Base-by-base conservation (phyloP, 2,113 vertebrate genomes). In the Coptodon rendalli region DNA sequence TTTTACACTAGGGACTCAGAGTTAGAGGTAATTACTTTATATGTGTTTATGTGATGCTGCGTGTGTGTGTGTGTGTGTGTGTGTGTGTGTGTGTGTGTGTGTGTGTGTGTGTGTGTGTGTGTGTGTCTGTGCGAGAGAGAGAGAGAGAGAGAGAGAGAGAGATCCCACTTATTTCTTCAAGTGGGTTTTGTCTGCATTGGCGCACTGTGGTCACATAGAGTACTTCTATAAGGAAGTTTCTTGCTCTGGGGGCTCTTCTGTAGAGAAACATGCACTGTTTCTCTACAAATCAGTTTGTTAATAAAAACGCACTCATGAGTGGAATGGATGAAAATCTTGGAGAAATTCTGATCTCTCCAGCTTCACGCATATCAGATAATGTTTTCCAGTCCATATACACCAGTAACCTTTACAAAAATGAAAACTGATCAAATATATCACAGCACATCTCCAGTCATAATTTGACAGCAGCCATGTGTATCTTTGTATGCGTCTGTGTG, bases 211-310 rank as follows among this genome's bases (percentile, higher is more conserved):
- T 40, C 53, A 40, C 71, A 80, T 8, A n/a, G 5, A 83, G 81
- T 29, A 68, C 85, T 61, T 90, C 6, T 31, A 22, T 66, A n/a
- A 82, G 50, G 31, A 91, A 92, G 85, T 88, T 90, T 4, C 56
- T 85, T 38, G 71, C 27, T 82, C 34, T 17, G 54, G 61, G 57
- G 11, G 36, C 45, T 88, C 45, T 57, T 80, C 53, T 53, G 43
- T 52, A 71, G 19, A 52, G 48, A 54, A 73, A 8, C 52, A 76
- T 6, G 8, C 50, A 63, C 40, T 56, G 45, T 87, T 82, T 61
- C 29, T 34, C 59, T 61, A 61, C 29, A 34, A 63, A 63, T n/a
- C 90, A 90, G 38, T 68, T 34, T 40, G 48, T 50, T 4, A 57
- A 14, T 54, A 8, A 53, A 53, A 48, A 50, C 19, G 40, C 14